phyloP scores from a whole-genome alignment of 2,888 invertebrate species.

The Dione vanillae region DNA sequence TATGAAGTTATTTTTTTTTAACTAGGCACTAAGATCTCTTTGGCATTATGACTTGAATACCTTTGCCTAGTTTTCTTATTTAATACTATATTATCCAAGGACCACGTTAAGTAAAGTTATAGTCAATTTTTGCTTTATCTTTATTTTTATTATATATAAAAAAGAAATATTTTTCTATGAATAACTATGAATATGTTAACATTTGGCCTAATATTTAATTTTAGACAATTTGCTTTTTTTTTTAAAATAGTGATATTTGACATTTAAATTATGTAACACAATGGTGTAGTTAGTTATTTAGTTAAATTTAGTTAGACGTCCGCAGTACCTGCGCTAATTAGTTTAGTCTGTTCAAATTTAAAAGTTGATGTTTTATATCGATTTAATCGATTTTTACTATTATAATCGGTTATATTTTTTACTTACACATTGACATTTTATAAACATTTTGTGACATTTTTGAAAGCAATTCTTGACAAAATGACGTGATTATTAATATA shows the following conservation, averaged over 20 bases:
- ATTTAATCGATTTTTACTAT: conserved; percentile 8
- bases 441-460: no score
- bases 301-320: conserved; percentile 11
- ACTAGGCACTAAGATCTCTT: conserved; percentile 8
- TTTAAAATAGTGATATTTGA: conserved; percentile 12
- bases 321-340: conserved; percentile 33
- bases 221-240: background rate
- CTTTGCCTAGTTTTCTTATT: background rate
- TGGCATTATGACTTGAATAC: background rate
- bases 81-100: no score
- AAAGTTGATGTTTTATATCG: conserved; percentile 1
- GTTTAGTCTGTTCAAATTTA: conserved; percentile 8
- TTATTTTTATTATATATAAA: background rate
- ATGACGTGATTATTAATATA: no score
- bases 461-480: no score
- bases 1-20: background rate
- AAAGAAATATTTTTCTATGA: background rate
- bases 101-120: background rate
- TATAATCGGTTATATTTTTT: background rate
- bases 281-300: conserved; percentile 2
- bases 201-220: conserved; percentile 4
- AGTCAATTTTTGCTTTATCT: no score
- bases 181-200: conserved; percentile 6
- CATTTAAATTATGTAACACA: background rate
- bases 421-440: background rate